Conservation (phyloP, 1,140 invertebrate genomes). For the Lethrus apterus region DNA sequence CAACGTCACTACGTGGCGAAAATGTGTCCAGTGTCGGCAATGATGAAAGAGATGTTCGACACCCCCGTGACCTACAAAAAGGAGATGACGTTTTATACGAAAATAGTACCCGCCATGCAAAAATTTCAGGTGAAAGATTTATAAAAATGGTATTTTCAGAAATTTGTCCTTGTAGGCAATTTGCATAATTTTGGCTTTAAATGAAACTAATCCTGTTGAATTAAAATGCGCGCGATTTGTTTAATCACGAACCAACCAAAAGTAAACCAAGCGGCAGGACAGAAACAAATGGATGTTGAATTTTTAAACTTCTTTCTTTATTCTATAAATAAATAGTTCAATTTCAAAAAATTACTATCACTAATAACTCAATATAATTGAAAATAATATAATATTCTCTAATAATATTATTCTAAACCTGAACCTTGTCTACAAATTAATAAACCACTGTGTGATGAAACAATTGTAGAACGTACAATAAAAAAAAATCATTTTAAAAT, state of each 20-base stretch:
- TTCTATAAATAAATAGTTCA: too few species aligned
- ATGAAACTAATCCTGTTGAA: background rate
- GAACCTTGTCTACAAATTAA: background rate
- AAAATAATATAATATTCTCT: background rate
- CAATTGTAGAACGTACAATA: constrained; percentile 5
- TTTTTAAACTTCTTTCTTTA: too few species aligned
- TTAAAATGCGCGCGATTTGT: background rate
- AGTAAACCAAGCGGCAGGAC: too few species aligned
- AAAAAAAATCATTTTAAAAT: constrained; percentile 28
- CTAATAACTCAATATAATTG: too few species aligned
- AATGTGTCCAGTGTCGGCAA: constrained; percentile 43
- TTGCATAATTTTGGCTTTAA: background rate
- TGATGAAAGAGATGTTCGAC: constrained; percentile 47
- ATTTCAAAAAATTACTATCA: too few species aligned
- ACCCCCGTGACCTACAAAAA: constrained; percentile 46
- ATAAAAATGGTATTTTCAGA: background rate
- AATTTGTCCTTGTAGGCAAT: background rate
- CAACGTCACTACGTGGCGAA: constrained; percentile 45
- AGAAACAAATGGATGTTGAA: too few species aligned
- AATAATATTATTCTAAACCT: background rate
- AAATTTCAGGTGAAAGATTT: constrained; percentile 1
- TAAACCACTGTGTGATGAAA: background rate
- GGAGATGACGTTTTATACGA: constrained; percentile 47
- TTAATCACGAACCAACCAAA: too few species aligned
- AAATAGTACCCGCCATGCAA: constrained; percentile 41